phyloP scores from a whole-genome alignment of 2,113 vertebrate genomes.

The Grammomys dolichurus region DNA sequence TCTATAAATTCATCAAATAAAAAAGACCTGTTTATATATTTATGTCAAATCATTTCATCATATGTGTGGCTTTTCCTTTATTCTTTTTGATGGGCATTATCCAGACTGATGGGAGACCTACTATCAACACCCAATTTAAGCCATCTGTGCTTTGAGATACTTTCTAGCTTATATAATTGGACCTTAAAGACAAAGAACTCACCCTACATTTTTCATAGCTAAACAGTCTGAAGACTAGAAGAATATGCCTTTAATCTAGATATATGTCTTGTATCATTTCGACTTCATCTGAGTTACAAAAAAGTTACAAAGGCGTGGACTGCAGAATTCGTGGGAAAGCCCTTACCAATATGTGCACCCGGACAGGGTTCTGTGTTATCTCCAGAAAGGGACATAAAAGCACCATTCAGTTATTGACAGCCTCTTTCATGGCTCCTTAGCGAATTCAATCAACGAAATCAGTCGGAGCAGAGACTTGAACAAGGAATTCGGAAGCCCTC shows the following conservation, averaged over 20 bases:
- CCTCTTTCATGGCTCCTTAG: too few species aligned
- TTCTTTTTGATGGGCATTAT: background rate
- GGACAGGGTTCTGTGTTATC: background rate
- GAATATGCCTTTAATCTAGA: background rate
- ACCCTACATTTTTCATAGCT: background rate
- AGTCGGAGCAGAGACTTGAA: too few species aligned
- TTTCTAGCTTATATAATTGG: background rate
- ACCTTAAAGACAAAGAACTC: slow-evolving; percentile 15
- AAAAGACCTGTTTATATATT: background rate
- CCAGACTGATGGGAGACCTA: background rate
- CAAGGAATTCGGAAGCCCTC: too few species aligned
- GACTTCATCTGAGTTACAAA: background rate
- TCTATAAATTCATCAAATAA: background rate
- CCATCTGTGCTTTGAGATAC: background rate
- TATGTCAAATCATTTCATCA: background rate
- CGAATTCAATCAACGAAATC: too few species aligned
- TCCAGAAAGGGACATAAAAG: background rate
- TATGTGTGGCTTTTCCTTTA: background rate
- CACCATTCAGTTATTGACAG: background rate
- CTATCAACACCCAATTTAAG: background rate
- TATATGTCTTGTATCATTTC: background rate
- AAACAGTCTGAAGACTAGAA: background rate
- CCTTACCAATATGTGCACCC: background rate
- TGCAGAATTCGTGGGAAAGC: rapidly evolving
- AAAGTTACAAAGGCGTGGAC: background rate